Base-by-base conservation (phyloP, 2,113 vertebrate genomes). In the Antechinus stuartii region DNA sequence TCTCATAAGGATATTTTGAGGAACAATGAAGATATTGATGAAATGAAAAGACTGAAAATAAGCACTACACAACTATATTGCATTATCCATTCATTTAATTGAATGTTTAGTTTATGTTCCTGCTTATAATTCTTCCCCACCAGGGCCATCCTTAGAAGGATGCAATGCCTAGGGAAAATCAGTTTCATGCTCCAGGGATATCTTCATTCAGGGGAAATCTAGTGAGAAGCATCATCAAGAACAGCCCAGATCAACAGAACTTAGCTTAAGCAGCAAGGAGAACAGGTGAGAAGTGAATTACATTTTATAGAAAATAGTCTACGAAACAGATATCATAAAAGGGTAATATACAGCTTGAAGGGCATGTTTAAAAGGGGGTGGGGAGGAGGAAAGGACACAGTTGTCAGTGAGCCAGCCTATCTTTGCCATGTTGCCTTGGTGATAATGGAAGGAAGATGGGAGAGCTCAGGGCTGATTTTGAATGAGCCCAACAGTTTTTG, bases 91-190 rank as follows among this genome's bases (percentile, higher is more conserved):
- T 89, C 90, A 91, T 49, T 84, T 92, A 56, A 90, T 54, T 23
- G 53, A 1, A n/a, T 76, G 8, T 56, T 14, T 10, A 24, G 0
- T 55, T 93, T 89, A 90, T 30, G 93, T 95, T 95, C 42, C 92
- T 94, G 90, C 91, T 95, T 95, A 55, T 27, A 22, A 46, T 61
- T 57, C 61, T 93, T 95, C 92, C 55, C 90, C 46, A 52, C 50
- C 55, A 49, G 23, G 47, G 47, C 52, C 91, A 96, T 89, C 9
- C 9, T 89, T 57, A 93, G 42, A 91, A 56, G n/a, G 7, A 7
- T 84, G 93, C 94, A 27, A 0, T 8, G 61, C 27, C 52, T 49
- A 8, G 53, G 56, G 12, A 92, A 92, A 91, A 89, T 92, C 24
- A 35, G 68, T 84, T 1, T 76, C 89, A 93, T 23, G 10, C 89